phyloP scores from a whole-genome alignment of 2,888 invertebrate species.

The Euclidia mi region DNA sequence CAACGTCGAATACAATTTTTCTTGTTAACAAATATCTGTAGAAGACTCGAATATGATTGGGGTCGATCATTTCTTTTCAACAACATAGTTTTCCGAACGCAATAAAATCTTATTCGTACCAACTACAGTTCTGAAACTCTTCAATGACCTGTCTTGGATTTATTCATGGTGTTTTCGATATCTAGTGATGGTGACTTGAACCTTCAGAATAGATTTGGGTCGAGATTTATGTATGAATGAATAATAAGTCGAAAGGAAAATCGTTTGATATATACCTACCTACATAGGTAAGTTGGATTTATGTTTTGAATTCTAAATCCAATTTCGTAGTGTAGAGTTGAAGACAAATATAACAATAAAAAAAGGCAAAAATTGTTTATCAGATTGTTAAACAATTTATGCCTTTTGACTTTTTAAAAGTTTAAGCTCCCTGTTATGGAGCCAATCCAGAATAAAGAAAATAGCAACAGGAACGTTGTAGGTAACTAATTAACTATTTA shows the following conservation, averaged over 20 bases:
- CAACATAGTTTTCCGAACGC: slow-evolving; percentile 45
- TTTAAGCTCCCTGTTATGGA: too few species aligned
- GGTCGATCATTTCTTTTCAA: slow-evolving; percentile 43
- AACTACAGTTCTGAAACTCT: slow-evolving; percentile 58
- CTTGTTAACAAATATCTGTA: slow-evolving; percentile 34
- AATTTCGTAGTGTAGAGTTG: too few species aligned
- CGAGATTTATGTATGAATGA: slow-evolving; percentile 20
- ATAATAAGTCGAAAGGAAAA: slow-evolving; percentile 6
- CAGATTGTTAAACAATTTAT: too few species aligned
- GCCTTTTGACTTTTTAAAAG: too few species aligned
- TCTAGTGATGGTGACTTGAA: slow-evolving; percentile 30
- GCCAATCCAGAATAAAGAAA: too few species aligned
- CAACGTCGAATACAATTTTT: too few species aligned
- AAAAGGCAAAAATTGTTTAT: too few species aligned
- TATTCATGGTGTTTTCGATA: slow-evolving; percentile 47
- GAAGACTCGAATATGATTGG: slow-evolving; percentile 44
- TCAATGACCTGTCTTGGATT: slow-evolving; percentile 45
- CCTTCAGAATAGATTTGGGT: slow-evolving; percentile 29
- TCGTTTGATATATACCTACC: neutral
- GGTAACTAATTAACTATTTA: too few species aligned
- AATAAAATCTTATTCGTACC: slow-evolving; percentile 57
- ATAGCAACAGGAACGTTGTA: too few species aligned
- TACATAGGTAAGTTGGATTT: too few species aligned
- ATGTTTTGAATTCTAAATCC: too few species aligned
- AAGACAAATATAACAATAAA: too few species aligned